Evolutionary conservation across 2,888 invertebrate species (phyloP), one percentile per base, ranked within the genome.

Genomic region (Euproctis similis): DNA sequence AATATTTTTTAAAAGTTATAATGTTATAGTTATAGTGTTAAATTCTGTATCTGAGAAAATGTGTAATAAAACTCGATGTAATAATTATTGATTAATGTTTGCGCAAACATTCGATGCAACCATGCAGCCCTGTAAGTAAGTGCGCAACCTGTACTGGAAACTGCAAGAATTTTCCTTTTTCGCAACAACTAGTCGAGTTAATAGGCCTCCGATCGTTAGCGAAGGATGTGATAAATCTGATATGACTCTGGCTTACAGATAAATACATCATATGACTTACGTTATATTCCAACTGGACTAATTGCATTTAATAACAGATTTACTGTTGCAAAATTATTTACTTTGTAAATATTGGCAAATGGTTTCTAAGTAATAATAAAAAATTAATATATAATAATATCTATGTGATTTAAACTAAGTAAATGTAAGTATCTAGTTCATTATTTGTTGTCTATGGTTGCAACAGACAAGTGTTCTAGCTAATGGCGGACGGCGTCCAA

Each of bases 81-180:
- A 31, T 18, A 16, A 20, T 10, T 20, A 7, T 16, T 10, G 6
- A 11, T n/a, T n/a, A n/a, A 24, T 16, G 8, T 6, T 7, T 8
- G 6, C 12, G 9, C 8, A 11, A 18, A 14, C 16, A 14, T 18
- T 7, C 10, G 5, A 16, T 10, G 14, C 2, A 27, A 16, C 4
- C n/a, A n/a, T 13, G 22, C 28, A 51, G 22, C 50, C 50, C 51
- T 52, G 34, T 22, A 12, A n/a, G n/a, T n/a, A n/a, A n/a, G n/a
- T n/a, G n/a, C 6, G 17, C 6, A 29, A 30, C 37, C 33, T 24
- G 39, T 34, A 30, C 42, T 58, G 56, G 55, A 53, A 52, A 58
- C 59, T 57, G 58, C 50, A 55, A 51, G 52, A 51, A 55, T 54
- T 59, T 57, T 59, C 53, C 59, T 59, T 58, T 60, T 60, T 60